Percentiles rank a stretch among this genome's conserved stretches.
phyloP scores from a whole-genome alignment of 2,888 invertebrate species.

The Apantesis nais region DNA sequence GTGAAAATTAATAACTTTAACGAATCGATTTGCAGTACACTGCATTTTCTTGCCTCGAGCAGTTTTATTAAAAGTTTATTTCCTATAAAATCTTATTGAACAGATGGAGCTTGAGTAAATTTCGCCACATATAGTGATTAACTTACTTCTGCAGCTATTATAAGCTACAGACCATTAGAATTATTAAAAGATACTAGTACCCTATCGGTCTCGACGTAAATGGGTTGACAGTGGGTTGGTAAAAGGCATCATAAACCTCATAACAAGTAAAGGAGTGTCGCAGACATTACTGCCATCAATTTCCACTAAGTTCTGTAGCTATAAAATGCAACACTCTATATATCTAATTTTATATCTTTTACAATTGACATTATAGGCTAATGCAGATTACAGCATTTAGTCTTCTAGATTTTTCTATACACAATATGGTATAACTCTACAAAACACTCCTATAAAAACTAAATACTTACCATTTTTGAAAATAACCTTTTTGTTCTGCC shows the following conservation, averaged over 20 bases:
- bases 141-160: not conserved
- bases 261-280: slow-evolving; percentile 21
- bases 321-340: slow-evolving; percentile 15
- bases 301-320: slow-evolving; percentile 14
- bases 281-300: slow-evolving; percentile 15
- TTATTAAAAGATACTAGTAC: not conserved
- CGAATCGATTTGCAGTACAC: slow-evolving; percentile 36
- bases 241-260: slow-evolving; percentile 23
- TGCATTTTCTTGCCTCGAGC: slow-evolving; percentile 31
- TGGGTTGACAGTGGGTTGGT: slow-evolving; percentile 27
- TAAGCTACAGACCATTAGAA: not conserved
- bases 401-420: not conserved
- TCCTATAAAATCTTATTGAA: not conserved
- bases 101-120: not conserved
- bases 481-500: not conserved
- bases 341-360: slow-evolving; percentile 7
- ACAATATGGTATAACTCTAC: not conserved
- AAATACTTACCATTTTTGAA: not conserved
- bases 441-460: not conserved
- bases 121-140: not conserved
- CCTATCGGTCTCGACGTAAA: slow-evolving; percentile 12
- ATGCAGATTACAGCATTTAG: not conserved
- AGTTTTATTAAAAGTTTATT: slow-evolving; percentile 12
- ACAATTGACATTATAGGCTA: slow-evolving; percentile 9
- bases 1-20: slow-evolving; percentile 29